phyloP scores from a whole-genome alignment of 2,888 invertebrate species.

The Carcina quercana region DNA sequence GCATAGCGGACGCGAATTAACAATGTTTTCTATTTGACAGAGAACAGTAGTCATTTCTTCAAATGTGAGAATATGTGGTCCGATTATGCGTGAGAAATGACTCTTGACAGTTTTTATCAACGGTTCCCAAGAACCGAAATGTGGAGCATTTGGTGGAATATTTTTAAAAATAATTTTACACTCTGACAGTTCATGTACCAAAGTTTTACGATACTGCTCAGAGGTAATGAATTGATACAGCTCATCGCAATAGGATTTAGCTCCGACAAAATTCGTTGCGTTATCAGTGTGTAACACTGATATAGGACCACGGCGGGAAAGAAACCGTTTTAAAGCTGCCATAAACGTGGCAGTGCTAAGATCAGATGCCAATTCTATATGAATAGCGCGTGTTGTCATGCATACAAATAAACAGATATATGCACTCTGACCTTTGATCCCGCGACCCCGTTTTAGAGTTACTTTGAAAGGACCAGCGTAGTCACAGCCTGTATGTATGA shows the following conservation, averaged over 20 bases:
- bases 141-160: slow-evolving; percentile 2
- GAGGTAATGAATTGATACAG: slow-evolving; percentile 7
- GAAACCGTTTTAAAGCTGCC: slow-evolving; percentile 23
- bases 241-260: slow-evolving; percentile 6
- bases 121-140: slow-evolving; percentile 9
- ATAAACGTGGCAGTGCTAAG: slow-evolving; percentile 23
- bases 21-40: background rate
- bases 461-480: slow-evolving; percentile 6
- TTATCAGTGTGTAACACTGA: slow-evolving; percentile 21
- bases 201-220: background rate
- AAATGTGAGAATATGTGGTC: background rate
- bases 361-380: slow-evolving; percentile 19
- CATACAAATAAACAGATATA: slow-evolving; percentile 24
- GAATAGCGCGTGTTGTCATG: slow-evolving; percentile 18
- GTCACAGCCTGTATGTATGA: slow-evolving; percentile 9
- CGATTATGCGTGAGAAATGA: slow-evolving; percentile 1
- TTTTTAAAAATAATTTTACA: background rate
- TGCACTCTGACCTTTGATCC: slow-evolving; percentile 4
- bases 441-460: slow-evolving; percentile 4
- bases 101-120: slow-evolving; percentile 1
- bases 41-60: background rate
- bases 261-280: slow-evolving; percentile 25
- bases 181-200: background rate
- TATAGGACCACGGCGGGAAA: slow-evolving; percentile 23
- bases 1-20: slow-evolving; percentile 2